A percentile compares a stretch with the other conserved stretches of the same genome.
Evolutionary conservation across 1,140 invertebrate species (phyloP).

Genomic region (Cecropterus lyciades): DNA sequence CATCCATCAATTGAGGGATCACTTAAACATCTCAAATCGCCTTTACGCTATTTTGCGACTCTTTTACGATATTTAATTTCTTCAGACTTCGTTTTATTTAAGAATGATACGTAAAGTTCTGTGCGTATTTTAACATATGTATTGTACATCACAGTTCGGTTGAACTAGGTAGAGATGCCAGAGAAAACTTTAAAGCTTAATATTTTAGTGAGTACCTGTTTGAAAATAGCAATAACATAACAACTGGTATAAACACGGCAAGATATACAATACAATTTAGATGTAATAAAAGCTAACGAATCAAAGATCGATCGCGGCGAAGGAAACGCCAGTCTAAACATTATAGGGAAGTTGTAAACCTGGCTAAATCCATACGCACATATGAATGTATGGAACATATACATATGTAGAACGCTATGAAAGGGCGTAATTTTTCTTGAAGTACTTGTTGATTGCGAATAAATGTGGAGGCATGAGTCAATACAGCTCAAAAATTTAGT

Average conservation of each 20-base stretch:
- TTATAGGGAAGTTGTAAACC: constrained; percentile 51
- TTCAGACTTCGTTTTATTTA: no score
- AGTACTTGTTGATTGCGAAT: not conserved
- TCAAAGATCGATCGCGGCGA: constrained; percentile 42
- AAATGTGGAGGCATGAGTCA: no score
- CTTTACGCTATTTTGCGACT: no score
- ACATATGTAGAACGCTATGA: no score
- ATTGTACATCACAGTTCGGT: no score
- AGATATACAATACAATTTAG: not conserved
- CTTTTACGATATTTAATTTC: no score
- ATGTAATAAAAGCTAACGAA: constrained; percentile 28
- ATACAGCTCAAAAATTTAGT: no score
- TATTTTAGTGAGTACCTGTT: not conserved
- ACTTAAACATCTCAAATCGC: no score
- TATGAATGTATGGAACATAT: not conserved
- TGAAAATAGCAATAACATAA: not conserved
- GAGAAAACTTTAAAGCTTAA: not conserved
- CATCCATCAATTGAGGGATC: no score
- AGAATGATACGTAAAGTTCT: no score
- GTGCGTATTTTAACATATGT: no score
- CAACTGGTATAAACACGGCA: not conserved
- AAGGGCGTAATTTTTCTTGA: not conserved
- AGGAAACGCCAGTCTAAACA: constrained; percentile 57
- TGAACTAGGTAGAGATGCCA: no score
- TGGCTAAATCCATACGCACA: constrained; percentile 16